A percentile compares a stretch with the other conserved stretches of the same genome.
phyloP scores from a whole-genome alignment of 2,797 vertebrate genomes.

The Alfaro cultratus region DNA sequence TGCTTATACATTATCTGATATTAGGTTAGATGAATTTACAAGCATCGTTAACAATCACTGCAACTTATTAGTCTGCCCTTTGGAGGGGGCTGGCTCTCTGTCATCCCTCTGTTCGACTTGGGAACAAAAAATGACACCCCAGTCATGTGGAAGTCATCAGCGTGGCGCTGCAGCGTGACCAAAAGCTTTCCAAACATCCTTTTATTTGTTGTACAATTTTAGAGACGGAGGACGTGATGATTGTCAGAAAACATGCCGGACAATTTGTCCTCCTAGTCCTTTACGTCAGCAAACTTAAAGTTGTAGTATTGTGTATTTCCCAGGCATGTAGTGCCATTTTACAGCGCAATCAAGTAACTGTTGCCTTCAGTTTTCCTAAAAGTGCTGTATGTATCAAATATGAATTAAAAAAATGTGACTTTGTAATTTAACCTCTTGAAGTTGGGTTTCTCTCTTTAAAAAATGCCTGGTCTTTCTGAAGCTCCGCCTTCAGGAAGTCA shows the following conservation, averaged over 20 bases:
- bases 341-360: not conserved
- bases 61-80: conserved; percentile 3
- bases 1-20: conserved; percentile 2
- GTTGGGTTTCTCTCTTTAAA: too few relatives aligned
- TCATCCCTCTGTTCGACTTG: conserved; percentile 1
- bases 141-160: conserved; percentile 20
- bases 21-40: conserved; percentile 9
- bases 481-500: too few relatives aligned
- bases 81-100: conserved; percentile 13
- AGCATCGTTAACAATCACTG: conserved; percentile 31
- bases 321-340: too few relatives aligned
- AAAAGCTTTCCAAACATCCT: conserved; percentile 12
- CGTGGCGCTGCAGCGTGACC: not conserved
- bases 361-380: too few relatives aligned
- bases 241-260: conserved; percentile 5
- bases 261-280: not conserved
- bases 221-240: conserved; percentile 12
- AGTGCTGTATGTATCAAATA: too few relatives aligned
- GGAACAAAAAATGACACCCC: conserved; percentile 7
- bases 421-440: too few relatives aligned
- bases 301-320: too few relatives aligned
- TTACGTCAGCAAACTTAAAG: conserved; percentile 7
- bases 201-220: conserved; percentile 4
- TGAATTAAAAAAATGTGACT: too few relatives aligned
- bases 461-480: too few relatives aligned